phyloP scores from a whole-genome alignment of 2,113 vertebrate genomes.

The Corythaixoides concolor region DNA sequence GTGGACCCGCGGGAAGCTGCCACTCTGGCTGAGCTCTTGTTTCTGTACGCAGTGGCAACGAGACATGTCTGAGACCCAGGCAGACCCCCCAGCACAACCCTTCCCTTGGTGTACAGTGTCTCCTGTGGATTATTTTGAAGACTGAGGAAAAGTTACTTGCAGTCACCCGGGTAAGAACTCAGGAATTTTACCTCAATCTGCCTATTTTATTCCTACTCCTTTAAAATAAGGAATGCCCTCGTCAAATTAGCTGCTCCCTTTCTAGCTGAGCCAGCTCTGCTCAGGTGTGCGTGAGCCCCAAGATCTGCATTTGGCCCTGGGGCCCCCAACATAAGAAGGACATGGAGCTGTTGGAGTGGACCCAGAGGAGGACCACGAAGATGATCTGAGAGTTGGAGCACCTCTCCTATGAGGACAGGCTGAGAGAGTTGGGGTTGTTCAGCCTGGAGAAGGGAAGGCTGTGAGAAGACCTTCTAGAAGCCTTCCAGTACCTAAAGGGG shows the following conservation, averaged over 20 bases:
- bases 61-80: not conserved
- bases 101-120: not conserved
- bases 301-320: not conserved
- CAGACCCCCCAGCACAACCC: not conserved
- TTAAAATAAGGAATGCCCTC: not conserved
- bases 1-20: not conserved
- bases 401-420: too few relatives aligned
- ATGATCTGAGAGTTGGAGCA: too few relatives aligned
- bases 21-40: not conserved
- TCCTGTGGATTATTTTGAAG: conserved; percentile 1
- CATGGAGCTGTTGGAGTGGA: too few relatives aligned
- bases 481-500: too few relatives aligned
- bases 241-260: not conserved
- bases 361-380: too few relatives aligned
- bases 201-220: not conserved
- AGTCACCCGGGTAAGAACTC: not conserved
- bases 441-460: too few relatives aligned
- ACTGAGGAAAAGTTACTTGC: conserved; percentile 52
- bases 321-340: too few relatives aligned
- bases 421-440: too few relatives aligned
- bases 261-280: not conserved
- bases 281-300: not conserved
- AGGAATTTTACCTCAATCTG: not conserved
- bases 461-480: too few relatives aligned
- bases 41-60: not conserved